Evolutionary conservation across 2,797 vertebrate species (phyloP).

Genomic region (Streptopelia turtur): DNA sequence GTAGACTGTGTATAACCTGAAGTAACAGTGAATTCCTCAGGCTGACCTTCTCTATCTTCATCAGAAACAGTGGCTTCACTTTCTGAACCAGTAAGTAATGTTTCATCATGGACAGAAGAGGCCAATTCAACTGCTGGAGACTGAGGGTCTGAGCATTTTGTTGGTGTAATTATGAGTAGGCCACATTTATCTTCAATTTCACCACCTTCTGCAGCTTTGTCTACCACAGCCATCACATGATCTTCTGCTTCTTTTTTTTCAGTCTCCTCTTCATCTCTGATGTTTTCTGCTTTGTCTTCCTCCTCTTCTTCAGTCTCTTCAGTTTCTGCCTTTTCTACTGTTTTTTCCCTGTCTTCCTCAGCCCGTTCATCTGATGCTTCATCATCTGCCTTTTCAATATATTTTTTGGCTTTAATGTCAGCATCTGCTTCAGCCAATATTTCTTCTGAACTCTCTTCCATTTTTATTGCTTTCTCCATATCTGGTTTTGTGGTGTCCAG

Average conservation of each 20-base stretch:
- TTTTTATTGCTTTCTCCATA: conserved; percentile 31
- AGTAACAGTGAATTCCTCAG: conserved; percentile 88
- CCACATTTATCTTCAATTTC: conserved; percentile 75
- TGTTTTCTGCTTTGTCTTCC: conserved; percentile 76
- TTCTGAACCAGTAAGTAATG: conserved; percentile 86
- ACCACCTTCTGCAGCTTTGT: conserved; percentile 75
- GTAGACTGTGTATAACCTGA: conserved; percentile 92
- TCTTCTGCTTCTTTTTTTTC: conserved; percentile 74
- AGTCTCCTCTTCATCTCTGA: conserved; percentile 73
- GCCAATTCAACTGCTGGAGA: conserved; percentile 83
- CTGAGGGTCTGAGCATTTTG: conserved; percentile 82
- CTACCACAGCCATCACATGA: conserved; percentile 78
- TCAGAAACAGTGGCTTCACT: conserved; percentile 89
- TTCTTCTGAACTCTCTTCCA: conserved; percentile 57
- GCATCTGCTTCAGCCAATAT: conserved; percentile 47
- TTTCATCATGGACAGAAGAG: conserved; percentile 89
- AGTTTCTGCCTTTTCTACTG: conserved; percentile 75
- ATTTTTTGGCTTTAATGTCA: conserved; percentile 48
- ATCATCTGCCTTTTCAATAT: conserved; percentile 74
- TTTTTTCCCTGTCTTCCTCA: conserved; percentile 79
- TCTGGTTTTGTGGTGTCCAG: conserved; percentile 1
- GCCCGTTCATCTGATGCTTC: conserved; percentile 71
- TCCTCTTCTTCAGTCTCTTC: conserved; percentile 78
- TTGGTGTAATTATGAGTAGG: conserved; percentile 73
- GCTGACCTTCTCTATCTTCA: conserved; percentile 89